phyloP scores from a whole-genome alignment of 2,113 vertebrate genomes.

The Oceanodroma tethys region DNA sequence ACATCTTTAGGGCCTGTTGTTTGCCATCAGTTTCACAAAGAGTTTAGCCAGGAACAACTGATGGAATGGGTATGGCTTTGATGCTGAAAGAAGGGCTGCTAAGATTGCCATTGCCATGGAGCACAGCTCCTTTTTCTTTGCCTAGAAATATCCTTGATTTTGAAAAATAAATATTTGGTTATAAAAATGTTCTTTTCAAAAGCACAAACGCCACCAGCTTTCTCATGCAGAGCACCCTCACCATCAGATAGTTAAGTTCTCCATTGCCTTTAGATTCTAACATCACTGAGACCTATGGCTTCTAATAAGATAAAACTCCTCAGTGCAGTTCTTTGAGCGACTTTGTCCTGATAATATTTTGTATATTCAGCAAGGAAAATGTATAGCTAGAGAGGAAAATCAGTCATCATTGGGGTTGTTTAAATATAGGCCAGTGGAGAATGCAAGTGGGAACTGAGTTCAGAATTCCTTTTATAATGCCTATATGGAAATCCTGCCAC shows the following conservation, averaged over 20 bases:
- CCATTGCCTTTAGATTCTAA: background rate
- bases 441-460: background rate
- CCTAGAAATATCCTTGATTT: background rate
- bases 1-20: background rate
- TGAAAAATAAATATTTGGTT: background rate
- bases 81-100: background rate
- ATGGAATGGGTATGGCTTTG: background rate
- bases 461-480: background rate
- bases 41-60: background rate
- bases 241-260: background rate
- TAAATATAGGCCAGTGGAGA: background rate
- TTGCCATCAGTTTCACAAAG: background rate
- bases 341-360: background rate
- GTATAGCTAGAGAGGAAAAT: background rate
- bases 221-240: background rate
- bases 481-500: background rate
- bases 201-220: background rate
- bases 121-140: background rate
- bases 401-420: background rate
- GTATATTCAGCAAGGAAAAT: background rate
- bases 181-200: background rate
- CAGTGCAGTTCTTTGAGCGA: background rate
- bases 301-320: background rate
- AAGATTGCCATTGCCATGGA: background rate
- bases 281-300: background rate